Evolutionary conservation across 1,140 invertebrate species (phyloP), one percentile per base, ranked within the genome.

Genomic region (Diploscapter pachys): DNA sequence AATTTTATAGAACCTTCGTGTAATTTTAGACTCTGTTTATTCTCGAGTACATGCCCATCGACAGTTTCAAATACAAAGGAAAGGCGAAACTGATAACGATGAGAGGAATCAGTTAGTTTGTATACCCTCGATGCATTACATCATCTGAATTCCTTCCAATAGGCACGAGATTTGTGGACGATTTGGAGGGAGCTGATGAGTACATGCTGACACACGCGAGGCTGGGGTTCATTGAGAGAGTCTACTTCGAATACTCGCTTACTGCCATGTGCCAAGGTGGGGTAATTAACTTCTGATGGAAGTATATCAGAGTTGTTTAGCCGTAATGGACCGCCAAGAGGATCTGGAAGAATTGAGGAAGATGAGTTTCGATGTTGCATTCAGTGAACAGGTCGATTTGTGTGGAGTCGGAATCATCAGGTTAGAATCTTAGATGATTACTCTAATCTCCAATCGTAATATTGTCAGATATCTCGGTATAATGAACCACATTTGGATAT

Each of bases 331-430:
- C 2, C 49, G 67, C 57, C 9, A 50, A 4, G 69, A 52, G 5
- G 75, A 78, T 55, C 49, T 79, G 51, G 76, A 79, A 48, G 63
- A n/a, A 2, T 72, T 79, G 3, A 61, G 63, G 13, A 57, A 53
- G 3, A 70, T 75, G n/a, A 67, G 66, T 2, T 79, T 79, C 73
- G 78, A 79, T 59, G 72, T 75, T 48, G 78, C 78, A 31, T 78
- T 79, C 72, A 68, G 64, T 52, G 78, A 79, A 70, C 76, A 78
- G 63, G 59, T 79, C 59, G 78, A 79, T 69, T 65, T 78, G 11
- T 79, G 78, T 65, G 78, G 77, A 31, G 49, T 71, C 56, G 77
- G 78, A 64, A 65, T 79, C 9, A 61, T 79, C 61, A 31, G 31
- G 31, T 31, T 48, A 64, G 63, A 50, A 6, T 5, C 63, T 64